A percentile compares a stretch with the other conserved stretches of the same genome.
These are phyloP conservation scores for Protophormia terraenovae DNA, from an alignment of 2,888 invertebrate genomes.

Conservation along the genomic window DNA sequence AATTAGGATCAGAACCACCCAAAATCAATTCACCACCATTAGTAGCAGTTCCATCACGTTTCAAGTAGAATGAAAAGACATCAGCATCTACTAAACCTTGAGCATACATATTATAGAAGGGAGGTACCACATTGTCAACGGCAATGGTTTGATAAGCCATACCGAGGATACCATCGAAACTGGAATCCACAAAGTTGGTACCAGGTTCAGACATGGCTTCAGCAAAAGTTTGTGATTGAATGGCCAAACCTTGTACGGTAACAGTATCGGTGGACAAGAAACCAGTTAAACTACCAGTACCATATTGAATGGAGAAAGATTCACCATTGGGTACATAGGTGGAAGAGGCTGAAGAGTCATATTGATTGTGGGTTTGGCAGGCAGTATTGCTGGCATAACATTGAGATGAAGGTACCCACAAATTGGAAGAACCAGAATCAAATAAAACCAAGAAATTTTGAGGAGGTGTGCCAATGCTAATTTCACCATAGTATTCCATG, in stretches of 20 bases:
- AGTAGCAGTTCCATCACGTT: constrained; percentile 85
- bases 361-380: constrained; percentile 95
- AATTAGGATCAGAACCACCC: constrained; percentile 94
- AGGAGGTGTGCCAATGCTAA: constrained; percentile 93
- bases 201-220: constrained; percentile 97
- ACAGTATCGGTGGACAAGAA: constrained; percentile 95
- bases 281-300: constrained; percentile 95
- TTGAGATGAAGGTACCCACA: constrained; percentile 98
- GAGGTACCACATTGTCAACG: constrained; percentile 93
- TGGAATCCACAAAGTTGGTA: constrained; percentile 94
- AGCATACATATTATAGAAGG: constrained; percentile 94
- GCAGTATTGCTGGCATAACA: constrained; percentile 95
- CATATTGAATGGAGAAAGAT: constrained; percentile 94
- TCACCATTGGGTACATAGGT: constrained; percentile 94
- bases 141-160: constrained; percentile 93
- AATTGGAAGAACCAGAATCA: constrained; percentile 94
- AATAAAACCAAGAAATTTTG: constrained; percentile 97
- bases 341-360: constrained; percentile 91
- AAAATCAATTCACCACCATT: constrained; percentile 92
- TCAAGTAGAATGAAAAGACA: constrained; percentile 96
- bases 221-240: constrained; percentile 93
- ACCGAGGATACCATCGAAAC: constrained; percentile 98
- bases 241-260: constrained; percentile 85
- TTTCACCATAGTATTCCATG: constrained; percentile 96
- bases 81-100: constrained; percentile 87